Evolutionary conservation across 2,888 invertebrate species (phyloP).

Genomic region (Tenthredo scrophulariae): DNA sequence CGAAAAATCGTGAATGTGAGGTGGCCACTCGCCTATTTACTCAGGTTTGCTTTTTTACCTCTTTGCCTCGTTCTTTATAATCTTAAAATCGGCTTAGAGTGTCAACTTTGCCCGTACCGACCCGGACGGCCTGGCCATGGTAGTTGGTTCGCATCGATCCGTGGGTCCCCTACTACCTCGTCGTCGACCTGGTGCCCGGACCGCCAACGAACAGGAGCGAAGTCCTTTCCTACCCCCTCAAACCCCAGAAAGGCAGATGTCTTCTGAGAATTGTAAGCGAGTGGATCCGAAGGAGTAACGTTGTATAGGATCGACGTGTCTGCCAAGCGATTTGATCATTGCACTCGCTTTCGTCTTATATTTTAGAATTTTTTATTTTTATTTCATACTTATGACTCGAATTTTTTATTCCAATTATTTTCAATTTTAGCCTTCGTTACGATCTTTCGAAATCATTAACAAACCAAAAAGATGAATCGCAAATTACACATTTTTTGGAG

Average conservation of each 20-base stretch:
- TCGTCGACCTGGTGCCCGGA: slow-evolving; percentile 52
- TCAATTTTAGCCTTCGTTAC: neutral
- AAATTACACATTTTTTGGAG: neutral
- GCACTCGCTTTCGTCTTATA: neutral
- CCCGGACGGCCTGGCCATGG: slow-evolving; percentile 63
- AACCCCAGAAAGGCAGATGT: slow-evolving; percentile 20
- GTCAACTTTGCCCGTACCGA: slow-evolving; percentile 57
- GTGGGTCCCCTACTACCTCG: slow-evolving; percentile 37
- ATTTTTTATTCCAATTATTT: neutral
- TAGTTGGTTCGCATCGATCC: slow-evolving; percentile 69
- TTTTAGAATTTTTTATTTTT: neutral
- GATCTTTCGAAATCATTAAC: neutral
- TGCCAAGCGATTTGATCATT: neutral
- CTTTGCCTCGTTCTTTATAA: slow-evolving; percentile 3
- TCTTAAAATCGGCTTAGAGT: slow-evolving; percentile 56
- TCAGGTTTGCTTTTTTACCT: neutral
- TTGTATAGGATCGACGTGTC: neutral
- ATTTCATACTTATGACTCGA: neutral
- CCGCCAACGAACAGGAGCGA: slow-evolving; percentile 47
- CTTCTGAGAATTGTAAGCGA: slow-evolving; percentile 12
- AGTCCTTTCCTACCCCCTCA: slow-evolving; percentile 30
- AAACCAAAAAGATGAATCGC: neutral
- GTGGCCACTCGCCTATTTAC: neutral
- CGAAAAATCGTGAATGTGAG: neutral
- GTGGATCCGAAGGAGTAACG: neutral